Base-by-base conservation (phyloP, 2,888 invertebrate genomes). In the Pristionchus mayeri region DNA sequence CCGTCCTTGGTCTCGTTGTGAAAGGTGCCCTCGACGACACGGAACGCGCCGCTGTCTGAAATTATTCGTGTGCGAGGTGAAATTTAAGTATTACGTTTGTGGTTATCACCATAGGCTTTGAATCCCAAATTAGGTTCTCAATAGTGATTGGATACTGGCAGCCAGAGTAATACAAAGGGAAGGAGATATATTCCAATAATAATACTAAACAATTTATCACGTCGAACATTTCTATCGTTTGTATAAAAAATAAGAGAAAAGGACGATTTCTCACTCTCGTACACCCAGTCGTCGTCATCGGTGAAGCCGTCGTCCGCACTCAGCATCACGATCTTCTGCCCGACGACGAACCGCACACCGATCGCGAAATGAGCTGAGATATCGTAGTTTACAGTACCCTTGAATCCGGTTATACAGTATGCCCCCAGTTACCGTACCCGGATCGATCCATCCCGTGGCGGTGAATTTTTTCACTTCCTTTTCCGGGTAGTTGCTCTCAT, bases 301-400 rank as follows among this genome's bases (percentile, higher is more conserved):
- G 63, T 63, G 63, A 63, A 63, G 13, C 63, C 63, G 63, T 34
- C 34, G 34, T 34, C 18, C 63, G 30, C 63, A 7, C 34, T 34
- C 34, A 63, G 18, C 63, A 63, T 63, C 63, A 63, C 63, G 21
- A 63, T 34, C 63, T 63, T 63, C 63, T 63, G 63, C 0, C 63
- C 63, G 63, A 63, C 63, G 18, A 37, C 3, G 21, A 63, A 63
- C 0, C 63, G 63, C 30, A 63, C 63, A 18, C 63, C 63, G 21
- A 63, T 63, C 34, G 34, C 13, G 63, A 34, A 24, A 24, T 57
- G 57, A 57, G 2, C 57, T 57, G 57, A 1, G 44, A 44, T 44
- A 44, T 9, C 7, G 44, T 9, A 44, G 6, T 9, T 44, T 44
- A 44, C 44, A 44, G 44, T 44, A 44, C 6, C 6, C 44, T 44